A percentile compares a stretch with the other conserved stretches of the same genome.
phyloP scores from a whole-genome alignment of 1,140 invertebrate species.

The Oryzaephilus surinamensis region DNA sequence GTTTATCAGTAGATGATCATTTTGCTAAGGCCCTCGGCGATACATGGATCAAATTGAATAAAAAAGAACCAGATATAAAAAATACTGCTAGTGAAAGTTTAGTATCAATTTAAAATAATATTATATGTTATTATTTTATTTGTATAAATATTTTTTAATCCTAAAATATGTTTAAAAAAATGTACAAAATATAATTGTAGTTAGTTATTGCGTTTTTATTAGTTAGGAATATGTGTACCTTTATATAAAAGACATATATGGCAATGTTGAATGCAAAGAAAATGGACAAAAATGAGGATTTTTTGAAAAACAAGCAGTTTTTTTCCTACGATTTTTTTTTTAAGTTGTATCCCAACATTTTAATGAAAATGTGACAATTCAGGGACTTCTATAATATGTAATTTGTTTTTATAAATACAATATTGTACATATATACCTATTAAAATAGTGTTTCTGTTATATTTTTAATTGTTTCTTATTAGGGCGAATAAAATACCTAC shows the following conservation, averaged over 20 bases:
- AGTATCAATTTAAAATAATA: conserved; percentile 11
- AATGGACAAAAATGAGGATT: not conserved
- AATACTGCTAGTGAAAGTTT: conserved; percentile 21
- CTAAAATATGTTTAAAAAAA: conserved; percentile 7
- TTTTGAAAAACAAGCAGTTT: not conserved
- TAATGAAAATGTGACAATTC: too few species aligned
- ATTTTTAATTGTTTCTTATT: too few species aligned
- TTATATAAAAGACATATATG: too few species aligned
- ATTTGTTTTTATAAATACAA: too few species aligned
- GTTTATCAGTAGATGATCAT: conserved; percentile 74
- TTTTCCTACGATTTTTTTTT: not conserved
- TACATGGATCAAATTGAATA: conserved; percentile 74
- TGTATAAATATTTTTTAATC: conserved; percentile 1
- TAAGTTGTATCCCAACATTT: too few species aligned
- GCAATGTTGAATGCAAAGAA: too few species aligned
- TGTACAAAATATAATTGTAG: conserved; percentile 5
- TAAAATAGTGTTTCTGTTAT: too few species aligned
- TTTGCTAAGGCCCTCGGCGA: conserved; percentile 92
- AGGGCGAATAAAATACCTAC: too few species aligned
- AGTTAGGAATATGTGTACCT: too few species aligned
- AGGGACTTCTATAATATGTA: too few species aligned
- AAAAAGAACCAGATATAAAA: conserved; percentile 29
- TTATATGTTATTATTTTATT: not conserved
- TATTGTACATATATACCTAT: too few species aligned
- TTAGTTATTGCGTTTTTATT: not conserved